A percentile compares a stretch with the other conserved stretches of the same genome.
phyloP scores from a whole-genome alignment of 2,888 invertebrate species.

The Epinotia brunnichana region DNA sequence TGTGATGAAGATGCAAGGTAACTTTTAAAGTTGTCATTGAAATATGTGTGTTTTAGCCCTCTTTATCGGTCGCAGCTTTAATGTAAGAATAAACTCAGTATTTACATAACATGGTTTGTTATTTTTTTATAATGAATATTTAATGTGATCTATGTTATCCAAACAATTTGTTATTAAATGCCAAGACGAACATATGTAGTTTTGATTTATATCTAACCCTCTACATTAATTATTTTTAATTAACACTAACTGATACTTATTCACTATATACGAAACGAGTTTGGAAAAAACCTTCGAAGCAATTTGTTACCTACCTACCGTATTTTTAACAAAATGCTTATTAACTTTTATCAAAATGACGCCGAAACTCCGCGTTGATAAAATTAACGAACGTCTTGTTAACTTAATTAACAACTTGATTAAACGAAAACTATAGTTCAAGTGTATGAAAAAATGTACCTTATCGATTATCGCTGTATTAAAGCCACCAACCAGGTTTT shows the following conservation, averaged over 20 bases:
- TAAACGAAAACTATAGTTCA: no score
- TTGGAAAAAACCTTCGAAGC: no score
- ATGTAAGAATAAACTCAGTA: slow-evolving; percentile 42
- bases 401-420: no score
- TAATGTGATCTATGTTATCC: slow-evolving; percentile 42
- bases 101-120: slow-evolving; percentile 47
- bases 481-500: not conserved
- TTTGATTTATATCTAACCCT: not conserved
- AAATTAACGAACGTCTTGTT: not conserved
- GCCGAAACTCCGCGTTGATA: not conserved
- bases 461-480: no score
- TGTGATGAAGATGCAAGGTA: not conserved
- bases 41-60: not conserved
- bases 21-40: no score
- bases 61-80: not conserved
- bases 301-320: no score
- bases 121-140: slow-evolving; percentile 48
- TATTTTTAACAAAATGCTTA: not conserved
- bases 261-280: no score
- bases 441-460: no score
- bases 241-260: no score
- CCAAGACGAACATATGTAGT: slow-evolving; percentile 6
- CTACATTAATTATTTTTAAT: no score
- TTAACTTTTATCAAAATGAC: not conserved
- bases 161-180: slow-evolving; percentile 45